Evolutionary conservation across 1,140 invertebrate species (phyloP), one percentile per base, ranked within the genome.

Genomic region (Chironomus striatipennis): DNA sequence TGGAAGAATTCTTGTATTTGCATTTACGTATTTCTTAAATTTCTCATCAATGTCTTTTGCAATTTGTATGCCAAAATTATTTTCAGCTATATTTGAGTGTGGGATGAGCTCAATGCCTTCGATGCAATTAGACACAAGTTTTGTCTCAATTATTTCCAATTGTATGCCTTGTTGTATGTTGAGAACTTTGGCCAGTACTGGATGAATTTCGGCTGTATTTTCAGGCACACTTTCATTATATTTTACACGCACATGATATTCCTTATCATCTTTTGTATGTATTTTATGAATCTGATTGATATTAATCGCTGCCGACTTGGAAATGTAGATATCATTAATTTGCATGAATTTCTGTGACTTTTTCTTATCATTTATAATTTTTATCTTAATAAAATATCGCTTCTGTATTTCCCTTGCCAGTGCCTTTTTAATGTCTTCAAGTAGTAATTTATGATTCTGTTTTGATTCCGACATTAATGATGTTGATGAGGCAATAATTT

Each of bases 1-100:
- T 76, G 85, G 84, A 18, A 83, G 78, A 0, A 83, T 77, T 78
- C 82, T 83, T 20, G 87, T 87, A 75, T 80, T 82, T 10, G 84
- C 80, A 73, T 84, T 83, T 0, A 91, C 81, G 78, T 85, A 90
- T 77, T 84, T 81, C 77, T 88, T 85, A 78, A 91, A 87, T 78
- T 80, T 81, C 77, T 89, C 83, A 76, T 84, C 80, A 12, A 87
- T 81, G 74, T 88, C 83, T 20, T 81, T 82, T 76, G 85, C 83
- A 9, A 77, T 80, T 64, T 79, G 81, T 17, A 20, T 0, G 8
- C 67, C 43, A 42, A 57, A 57, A 57, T 57, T 57, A 57, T 57
- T 57, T 15, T 57, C 47, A 4, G 47, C 9, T n/a, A 34, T 75
- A 0, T 74, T 77, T 77, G 77, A 83, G 74, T 78, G 77, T 15